Evolutionary conservation across 2,888 invertebrate genomes (phyloP).

Genomic region (Cantharis flavilabris): DNA sequence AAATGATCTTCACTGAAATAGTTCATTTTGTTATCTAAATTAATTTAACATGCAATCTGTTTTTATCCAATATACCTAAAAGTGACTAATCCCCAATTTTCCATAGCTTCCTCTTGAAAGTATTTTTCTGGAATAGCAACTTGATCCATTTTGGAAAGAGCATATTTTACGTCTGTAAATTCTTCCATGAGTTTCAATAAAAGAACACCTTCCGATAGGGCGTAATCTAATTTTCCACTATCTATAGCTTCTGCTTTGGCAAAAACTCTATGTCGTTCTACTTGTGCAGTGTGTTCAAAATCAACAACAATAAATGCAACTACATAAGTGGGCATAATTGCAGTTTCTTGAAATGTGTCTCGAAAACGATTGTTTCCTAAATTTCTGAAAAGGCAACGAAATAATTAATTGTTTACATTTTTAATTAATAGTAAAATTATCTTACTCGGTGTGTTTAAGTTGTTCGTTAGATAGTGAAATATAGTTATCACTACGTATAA

Average conservation of each 20-base stretch:
- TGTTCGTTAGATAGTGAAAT: slow-evolving; percentile 21
- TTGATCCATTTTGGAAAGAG: slow-evolving; percentile 68
- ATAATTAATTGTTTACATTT: background rate
- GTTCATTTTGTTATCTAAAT: background rate
- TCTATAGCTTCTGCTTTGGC: slow-evolving; percentile 41
- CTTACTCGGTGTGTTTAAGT: background rate
- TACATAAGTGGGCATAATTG: slow-evolving; percentile 77
- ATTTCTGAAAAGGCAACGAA: slow-evolving; percentile 3
- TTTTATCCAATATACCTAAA: slow-evolving; percentile 59
- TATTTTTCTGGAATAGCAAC: slow-evolving; percentile 74
- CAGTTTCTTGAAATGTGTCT: slow-evolving; percentile 17
- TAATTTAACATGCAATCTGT: background rate
- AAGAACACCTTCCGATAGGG: slow-evolving; percentile 54
- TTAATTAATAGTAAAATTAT: background rate
- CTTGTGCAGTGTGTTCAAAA: slow-evolving; percentile 50
- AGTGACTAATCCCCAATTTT: slow-evolving; percentile 90
- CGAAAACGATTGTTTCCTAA: slow-evolving; percentile 10
- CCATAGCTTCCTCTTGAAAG: slow-evolving; percentile 87
- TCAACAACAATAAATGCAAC: slow-evolving; percentile 73
- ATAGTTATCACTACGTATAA: slow-evolving; percentile 40
- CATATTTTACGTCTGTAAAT: slow-evolving; percentile 62
- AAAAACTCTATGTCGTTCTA: slow-evolving; percentile 40
- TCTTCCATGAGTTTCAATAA: slow-evolving; percentile 58
- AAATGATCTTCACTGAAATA: slow-evolving; percentile 17
- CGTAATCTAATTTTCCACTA: slow-evolving; percentile 49